phyloP scores from a whole-genome alignment of 2,113 vertebrate species.

The human region GRCh38 chrX:110028501-110029000 shows the following conservation, averaged over 20 bases:
- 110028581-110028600: slow-evolving; percentile 15
- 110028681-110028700: not conserved
- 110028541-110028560: not conserved
- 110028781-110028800: slow-evolving; percentile 31
- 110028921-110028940: slow-evolving; percentile 26
- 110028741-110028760: not conserved
- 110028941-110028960: slow-evolving; percentile 28
- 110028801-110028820: not conserved
- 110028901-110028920: slow-evolving; percentile 19
- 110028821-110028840: not conserved
- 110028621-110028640: not conserved
- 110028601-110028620: not conserved
- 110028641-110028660: not conserved
- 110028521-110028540: slow-evolving; percentile 17
- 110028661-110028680: slow-evolving; percentile 35
- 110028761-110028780: not conserved
- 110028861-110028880: not conserved
- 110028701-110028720: not conserved
- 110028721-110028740: slow-evolving; percentile 40
- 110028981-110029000: slow-evolving; percentile 31
- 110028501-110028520: not conserved
- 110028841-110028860: slow-evolving; percentile 33
- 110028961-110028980: slow-evolving; percentile 48
- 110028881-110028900: slow-evolving; percentile 40
- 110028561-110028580: slow-evolving; percentile 44